phyloP scores from a whole-genome alignment of 2,888 invertebrate genomes.

The Opisthograptis luteolata region DNA sequence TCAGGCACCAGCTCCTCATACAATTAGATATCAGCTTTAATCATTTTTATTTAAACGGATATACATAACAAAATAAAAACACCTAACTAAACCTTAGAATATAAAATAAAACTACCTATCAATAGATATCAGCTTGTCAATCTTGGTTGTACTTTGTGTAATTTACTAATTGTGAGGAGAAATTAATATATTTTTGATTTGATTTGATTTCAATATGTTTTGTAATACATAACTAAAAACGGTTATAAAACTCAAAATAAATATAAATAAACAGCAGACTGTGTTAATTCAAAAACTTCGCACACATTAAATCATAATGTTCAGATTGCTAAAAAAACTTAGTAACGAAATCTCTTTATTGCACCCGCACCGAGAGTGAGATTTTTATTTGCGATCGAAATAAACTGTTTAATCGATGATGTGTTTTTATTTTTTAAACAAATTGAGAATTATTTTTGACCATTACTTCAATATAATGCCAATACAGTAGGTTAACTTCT shows the following conservation, averaged over 20 bases:
- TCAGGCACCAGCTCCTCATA: no score
- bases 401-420: constrained; percentile 57
- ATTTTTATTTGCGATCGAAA: constrained; percentile 62
- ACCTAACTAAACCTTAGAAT: no score
- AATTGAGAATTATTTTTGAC: constrained; percentile 55
- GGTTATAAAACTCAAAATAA: neutral
- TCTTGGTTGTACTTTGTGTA: no score
- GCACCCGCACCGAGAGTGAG: constrained; percentile 47
- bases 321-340: constrained; percentile 40
- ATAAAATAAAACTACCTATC: no score
- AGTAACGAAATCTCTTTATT: constrained; percentile 56
- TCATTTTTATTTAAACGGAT: no score
- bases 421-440: constrained; percentile 53
- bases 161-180: no score
- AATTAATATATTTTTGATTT: no score
- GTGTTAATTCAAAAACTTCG: constrained; percentile 13
- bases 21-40: no score
- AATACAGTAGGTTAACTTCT: neutral
- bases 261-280: neutral
- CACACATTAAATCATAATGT: constrained; percentile 26
- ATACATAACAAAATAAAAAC: no score
- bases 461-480: constrained; percentile 51
- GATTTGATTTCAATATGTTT: no score
- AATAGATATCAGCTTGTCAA: no score
- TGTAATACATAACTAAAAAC: no score